Evolutionary conservation across 2,797 vertebrate species (phyloP).

Genomic region (Mormyrus hasselquistii): DNA sequence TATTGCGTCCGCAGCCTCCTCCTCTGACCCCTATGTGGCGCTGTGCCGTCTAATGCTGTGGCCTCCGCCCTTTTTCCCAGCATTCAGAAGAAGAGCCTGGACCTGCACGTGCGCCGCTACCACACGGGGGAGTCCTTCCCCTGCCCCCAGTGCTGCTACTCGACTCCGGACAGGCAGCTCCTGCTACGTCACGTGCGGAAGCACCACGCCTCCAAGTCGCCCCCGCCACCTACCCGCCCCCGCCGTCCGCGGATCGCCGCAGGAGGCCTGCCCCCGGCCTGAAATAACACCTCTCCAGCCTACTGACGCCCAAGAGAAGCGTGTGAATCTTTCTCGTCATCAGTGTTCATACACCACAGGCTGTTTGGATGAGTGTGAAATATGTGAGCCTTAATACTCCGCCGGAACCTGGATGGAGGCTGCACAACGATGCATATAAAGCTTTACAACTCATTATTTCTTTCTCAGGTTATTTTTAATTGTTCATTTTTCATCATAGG

Average conservation of each 20-base stretch:
- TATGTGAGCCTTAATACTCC: background rate
- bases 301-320: background rate
- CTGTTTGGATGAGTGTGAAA: background rate
- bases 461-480: background rate
- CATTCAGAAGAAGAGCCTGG: conserved; percentile 71
- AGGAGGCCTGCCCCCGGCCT: background rate
- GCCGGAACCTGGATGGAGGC: background rate
- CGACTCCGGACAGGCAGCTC: conserved; percentile 58
- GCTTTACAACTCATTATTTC: background rate
- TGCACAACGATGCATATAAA: background rate
- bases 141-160: conserved; percentile 57
- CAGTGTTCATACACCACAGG: background rate
- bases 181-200: conserved; percentile 53
- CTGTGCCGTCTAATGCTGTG: background rate
- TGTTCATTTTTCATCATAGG: background rate
- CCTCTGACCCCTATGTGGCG: background rate
- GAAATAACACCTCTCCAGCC: background rate
- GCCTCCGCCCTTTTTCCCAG: conserved; percentile 37
- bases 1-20: background rate
- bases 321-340: background rate
- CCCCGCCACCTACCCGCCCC: background rate
- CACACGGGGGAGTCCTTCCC: conserved; percentile 58
- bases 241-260: background rate
- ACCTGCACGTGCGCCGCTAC: conserved; percentile 56
- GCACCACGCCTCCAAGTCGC: conserved; percentile 42